Evolutionary conservation across 2,113 vertebrate genomes (phyloP).

Genomic region (Chrysemys picta): DNA sequence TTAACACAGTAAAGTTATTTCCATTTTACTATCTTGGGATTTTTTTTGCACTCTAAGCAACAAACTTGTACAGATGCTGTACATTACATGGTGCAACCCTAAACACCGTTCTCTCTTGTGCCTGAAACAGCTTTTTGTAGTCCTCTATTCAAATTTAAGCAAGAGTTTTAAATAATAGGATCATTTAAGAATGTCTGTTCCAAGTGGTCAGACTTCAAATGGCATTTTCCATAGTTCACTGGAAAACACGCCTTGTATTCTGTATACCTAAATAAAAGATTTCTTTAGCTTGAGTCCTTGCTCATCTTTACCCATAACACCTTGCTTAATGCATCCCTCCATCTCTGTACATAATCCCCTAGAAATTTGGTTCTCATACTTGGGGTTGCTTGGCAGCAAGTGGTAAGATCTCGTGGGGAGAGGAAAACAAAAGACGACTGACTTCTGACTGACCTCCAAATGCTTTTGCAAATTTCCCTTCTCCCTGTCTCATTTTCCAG

Average conservation of each 20-base stretch:
- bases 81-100: neutral
- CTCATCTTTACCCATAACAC: accelerated
- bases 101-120: neutral
- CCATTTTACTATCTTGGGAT: neutral
- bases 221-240: neutral
- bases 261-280: no score
- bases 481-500: neutral
- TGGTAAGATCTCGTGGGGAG: neutral
- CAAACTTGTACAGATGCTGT: no score
- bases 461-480: neutral
- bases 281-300: neutral
- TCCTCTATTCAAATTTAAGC: accelerated
- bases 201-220: neutral
- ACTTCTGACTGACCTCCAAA: neutral
- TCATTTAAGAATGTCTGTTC: neutral
- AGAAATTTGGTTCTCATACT: neutral
- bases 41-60: neutral
- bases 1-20: accelerated
- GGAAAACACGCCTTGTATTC: accelerated
- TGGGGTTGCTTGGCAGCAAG: neutral
- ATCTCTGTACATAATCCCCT: neutral
- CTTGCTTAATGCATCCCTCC: accelerated
- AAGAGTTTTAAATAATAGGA: neutral
- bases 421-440: neutral
- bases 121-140: neutral